Conservation (phyloP, 2,113 vertebrate species). For the Rhagologus leucostigma region DNA sequence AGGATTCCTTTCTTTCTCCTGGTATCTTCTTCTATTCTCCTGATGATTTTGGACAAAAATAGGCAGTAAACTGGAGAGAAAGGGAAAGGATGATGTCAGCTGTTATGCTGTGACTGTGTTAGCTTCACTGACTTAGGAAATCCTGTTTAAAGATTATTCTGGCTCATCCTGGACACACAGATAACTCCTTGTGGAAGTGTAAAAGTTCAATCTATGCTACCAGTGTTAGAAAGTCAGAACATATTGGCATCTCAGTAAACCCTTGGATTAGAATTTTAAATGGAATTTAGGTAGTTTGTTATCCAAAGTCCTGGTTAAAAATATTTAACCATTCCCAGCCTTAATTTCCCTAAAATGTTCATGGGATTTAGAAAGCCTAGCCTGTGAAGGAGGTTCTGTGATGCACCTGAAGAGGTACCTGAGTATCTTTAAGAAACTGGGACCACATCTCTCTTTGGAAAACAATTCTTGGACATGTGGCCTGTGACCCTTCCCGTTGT, state of each 20-base stretch:
- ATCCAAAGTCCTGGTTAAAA: background rate
- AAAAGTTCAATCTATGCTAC: background rate
- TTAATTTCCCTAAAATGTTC: background rate
- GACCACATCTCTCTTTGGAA: background rate
- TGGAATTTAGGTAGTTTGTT: background rate
- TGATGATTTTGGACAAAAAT: background rate
- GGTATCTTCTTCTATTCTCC: background rate
- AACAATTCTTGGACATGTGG: background rate
- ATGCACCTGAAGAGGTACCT: background rate
- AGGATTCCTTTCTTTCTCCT: background rate
- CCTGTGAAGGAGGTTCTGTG: background rate
- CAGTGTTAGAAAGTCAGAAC: background rate
- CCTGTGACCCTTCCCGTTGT: background rate
- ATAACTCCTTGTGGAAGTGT: background rate
- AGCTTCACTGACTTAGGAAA: background rate
- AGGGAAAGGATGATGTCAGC: background rate
- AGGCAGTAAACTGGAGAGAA: background rate
- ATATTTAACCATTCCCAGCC: background rate
- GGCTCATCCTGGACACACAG: background rate
- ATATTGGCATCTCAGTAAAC: background rate
- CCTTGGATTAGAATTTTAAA: background rate
- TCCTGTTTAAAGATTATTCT: background rate
- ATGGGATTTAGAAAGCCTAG: background rate
- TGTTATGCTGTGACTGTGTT: background rate
- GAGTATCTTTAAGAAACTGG: background rate